Evolutionary conservation across 2,797 vertebrate genomes (phyloP).

Genomic region (Australoheros facetus): DNA sequence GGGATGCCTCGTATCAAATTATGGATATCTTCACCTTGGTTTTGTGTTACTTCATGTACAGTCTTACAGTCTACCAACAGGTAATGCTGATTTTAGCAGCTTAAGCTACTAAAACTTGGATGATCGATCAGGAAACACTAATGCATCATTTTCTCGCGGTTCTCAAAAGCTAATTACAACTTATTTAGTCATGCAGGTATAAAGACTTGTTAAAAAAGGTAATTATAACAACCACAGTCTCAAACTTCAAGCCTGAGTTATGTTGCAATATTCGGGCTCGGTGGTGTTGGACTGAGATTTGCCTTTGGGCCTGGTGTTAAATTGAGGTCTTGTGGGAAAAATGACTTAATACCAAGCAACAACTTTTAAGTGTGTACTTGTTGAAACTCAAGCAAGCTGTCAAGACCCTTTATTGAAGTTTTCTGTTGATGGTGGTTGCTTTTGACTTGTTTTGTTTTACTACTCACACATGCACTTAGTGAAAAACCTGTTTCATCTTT

Average conservation of each 20-base stretch:
- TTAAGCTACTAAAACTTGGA: neutral
- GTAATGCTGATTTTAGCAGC: neutral
- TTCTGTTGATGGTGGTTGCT: neutral
- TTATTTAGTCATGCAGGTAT: neutral
- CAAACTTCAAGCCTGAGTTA: constrained; percentile 3
- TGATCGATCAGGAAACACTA: neutral
- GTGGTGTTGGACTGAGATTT: constrained; percentile 21
- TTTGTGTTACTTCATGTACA: neutral
- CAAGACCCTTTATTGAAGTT: constrained; percentile 21
- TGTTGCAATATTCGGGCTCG: constrained; percentile 22
- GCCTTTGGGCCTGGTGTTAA: constrained; percentile 11
- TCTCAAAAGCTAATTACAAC: neutral
- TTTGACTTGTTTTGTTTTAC: neutral
- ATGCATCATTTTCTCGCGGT: neutral
- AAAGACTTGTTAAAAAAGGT: neutral
- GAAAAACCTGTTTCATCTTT: constrained; percentile 13
- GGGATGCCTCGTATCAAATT: too few relatives aligned
- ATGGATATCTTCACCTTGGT: too few relatives aligned
- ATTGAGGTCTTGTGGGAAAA: constrained; percentile 22
- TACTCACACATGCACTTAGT: neutral
- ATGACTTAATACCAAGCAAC: constrained; percentile 56
- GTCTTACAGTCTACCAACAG: neutral
- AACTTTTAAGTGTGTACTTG: constrained; percentile 19
- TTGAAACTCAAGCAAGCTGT: constrained; percentile 8
- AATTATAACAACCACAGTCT: neutral